These are phyloP conservation scores for Chymomyza amoena DNA, from an alignment of 2,888 invertebrate genomes.

Conservation along the genomic window DNA sequence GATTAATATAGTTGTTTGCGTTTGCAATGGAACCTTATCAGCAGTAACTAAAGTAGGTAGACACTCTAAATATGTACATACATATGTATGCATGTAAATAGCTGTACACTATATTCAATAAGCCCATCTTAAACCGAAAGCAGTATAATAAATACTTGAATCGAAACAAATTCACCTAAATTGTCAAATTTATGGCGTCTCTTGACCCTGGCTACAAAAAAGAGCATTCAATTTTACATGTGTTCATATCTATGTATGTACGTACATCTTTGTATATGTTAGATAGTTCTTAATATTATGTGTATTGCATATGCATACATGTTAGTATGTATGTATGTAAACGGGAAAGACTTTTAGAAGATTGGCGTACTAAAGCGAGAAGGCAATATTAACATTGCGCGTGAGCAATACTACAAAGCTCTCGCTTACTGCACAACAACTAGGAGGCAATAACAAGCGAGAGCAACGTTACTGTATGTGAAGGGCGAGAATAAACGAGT, in stretches of 20 bases:
- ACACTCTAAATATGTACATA: no score
- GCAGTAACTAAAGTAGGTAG: no score
- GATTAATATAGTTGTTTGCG: conserved; percentile 58
- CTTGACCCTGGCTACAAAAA: conserved; percentile 64
- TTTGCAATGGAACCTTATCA: not conserved
- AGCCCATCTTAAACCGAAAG: not conserved
- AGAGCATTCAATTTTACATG: conserved; percentile 21
- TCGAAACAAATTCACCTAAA: not conserved
- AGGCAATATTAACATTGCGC: conserved; percentile 51
- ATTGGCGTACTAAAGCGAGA: conserved; percentile 58
- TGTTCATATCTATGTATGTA: not conserved
- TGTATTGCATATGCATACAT: not conserved
- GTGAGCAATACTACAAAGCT: conserved; percentile 11
- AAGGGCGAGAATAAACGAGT: conserved; percentile 1
- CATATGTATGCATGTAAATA: no score
- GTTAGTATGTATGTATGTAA: conserved; percentile 2
- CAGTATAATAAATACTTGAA: not conserved
- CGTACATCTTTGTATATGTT: conserved; percentile 1
- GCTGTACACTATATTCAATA: no score
- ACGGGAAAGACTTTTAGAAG: conserved; percentile 66
- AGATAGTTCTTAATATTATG: not conserved
- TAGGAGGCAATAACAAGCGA: not conserved
- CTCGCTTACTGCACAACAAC: conserved; percentile 8
- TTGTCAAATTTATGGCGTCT: conserved; percentile 28
- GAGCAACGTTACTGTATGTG: not conserved